Percentiles rank a stretch among this genome's conserved stretches.
Conservation (phyloP, 2,888 invertebrate genomes). For the Cephus runcator region DNA sequence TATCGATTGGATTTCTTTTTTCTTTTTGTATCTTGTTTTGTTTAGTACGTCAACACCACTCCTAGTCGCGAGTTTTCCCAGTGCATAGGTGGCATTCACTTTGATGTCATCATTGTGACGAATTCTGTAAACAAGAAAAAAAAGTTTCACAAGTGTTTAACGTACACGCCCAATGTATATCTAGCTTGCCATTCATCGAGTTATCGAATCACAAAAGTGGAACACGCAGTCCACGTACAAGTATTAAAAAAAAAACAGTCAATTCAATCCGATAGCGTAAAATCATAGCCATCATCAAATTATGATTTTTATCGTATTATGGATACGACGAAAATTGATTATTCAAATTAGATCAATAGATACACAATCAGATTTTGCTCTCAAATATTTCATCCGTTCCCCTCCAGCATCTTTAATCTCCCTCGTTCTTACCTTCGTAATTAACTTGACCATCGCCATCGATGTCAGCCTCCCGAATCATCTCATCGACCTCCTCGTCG, state of each 20-base stretch:
- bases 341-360: too few species aligned
- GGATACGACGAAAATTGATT: too few species aligned
- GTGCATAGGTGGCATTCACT: slow-evolving; percentile 81
- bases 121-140: slow-evolving; percentile 82
- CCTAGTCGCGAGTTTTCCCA: slow-evolving; percentile 74
- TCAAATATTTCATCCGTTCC: background rate
- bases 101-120: slow-evolving; percentile 99
- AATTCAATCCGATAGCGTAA: background rate
- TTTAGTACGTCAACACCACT: slow-evolving; percentile 72
- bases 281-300: too few species aligned
- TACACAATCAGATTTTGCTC: background rate
- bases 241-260: background rate
- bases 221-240: background rate
- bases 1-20: slow-evolving; percentile 70
- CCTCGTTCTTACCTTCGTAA: slow-evolving; percentile 81
- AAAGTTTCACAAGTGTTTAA: slow-evolving; percentile 7
- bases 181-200: background rate
- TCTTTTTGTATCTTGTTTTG: slow-evolving; percentile 50
- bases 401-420: background rate
- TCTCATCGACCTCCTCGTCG: slow-evolving; percentile 99
- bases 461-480: slow-evolving; percentile 99
- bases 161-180: background rate
- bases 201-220: background rate
- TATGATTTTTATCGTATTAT: too few species aligned
- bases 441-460: slow-evolving; percentile 99